phyloP scores from a whole-genome alignment of 2,113 vertebrate genomes.

The Sitta europaea region DNA sequence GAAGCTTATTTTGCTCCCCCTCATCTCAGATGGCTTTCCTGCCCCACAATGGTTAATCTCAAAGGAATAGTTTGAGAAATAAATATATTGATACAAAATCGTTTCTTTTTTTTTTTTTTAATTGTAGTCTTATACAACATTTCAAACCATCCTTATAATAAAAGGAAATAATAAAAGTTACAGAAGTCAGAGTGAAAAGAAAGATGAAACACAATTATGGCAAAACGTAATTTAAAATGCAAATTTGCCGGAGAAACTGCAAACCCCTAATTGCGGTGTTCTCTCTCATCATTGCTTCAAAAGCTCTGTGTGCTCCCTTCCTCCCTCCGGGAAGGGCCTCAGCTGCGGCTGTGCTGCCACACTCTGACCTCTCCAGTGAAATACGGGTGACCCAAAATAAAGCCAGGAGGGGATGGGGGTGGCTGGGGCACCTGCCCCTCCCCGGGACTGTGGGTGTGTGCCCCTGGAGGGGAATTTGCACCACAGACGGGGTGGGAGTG shows the following conservation, averaged over 20 bases:
- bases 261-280: slow-evolving; percentile 30
- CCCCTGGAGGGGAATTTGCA: neutral
- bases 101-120: neutral
- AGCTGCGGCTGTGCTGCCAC: neutral
- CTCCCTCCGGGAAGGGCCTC: slow-evolving; percentile 28
- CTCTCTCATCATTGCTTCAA: neutral
- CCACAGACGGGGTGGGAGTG: neutral
- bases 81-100: neutral
- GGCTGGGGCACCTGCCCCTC: neutral
- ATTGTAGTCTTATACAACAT: neutral
- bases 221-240: slow-evolving; percentile 70
- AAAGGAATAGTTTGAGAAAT: slow-evolving; percentile 46
- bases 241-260: slow-evolving; percentile 42
- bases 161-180: slow-evolving; percentile 35
- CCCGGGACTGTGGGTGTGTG: neutral
- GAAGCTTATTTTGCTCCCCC: neutral
- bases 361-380: slow-evolving; percentile 52
- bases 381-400: slow-evolving; percentile 10
- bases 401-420: neutral
- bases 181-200: slow-evolving; percentile 50
- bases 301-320: neutral
- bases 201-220: slow-evolving; percentile 55
- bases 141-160: neutral
- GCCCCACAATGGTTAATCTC: neutral
- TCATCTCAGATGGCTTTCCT: neutral